phyloP scores from a whole-genome alignment of 1,140 invertebrate species.

The Drosophila setifemur region DNA sequence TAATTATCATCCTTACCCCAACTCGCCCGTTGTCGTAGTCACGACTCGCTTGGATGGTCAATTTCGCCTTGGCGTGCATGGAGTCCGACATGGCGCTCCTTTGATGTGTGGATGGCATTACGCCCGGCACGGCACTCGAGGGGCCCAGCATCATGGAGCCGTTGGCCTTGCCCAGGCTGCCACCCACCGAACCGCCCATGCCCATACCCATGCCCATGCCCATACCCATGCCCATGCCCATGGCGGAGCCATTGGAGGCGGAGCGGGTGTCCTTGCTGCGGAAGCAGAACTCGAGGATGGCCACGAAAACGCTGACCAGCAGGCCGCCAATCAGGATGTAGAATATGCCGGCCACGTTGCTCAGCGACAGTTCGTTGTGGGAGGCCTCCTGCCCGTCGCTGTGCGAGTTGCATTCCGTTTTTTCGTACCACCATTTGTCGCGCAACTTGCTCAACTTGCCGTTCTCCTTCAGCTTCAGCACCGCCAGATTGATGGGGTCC shows the following conservation, averaged over 20 bases:
- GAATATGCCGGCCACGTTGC: slow-evolving; percentile 99
- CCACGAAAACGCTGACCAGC: slow-evolving; percentile 93
- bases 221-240: slow-evolving; percentile 82
- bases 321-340: slow-evolving; percentile 98
- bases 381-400: slow-evolving; percentile 88
- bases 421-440: slow-evolving; percentile 97
- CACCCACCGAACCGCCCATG: slow-evolving; percentile 81
- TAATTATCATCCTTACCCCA: slow-evolving; percentile 60
- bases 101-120: slow-evolving; percentile 85
- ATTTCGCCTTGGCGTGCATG: slow-evolving; percentile 93
- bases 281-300: slow-evolving; percentile 96
- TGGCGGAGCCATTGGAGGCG: slow-evolving; percentile 36
- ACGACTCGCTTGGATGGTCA: slow-evolving; percentile 89
- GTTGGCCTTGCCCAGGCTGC: slow-evolving; percentile 83
- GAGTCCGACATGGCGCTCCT: slow-evolving; percentile 90
- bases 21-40: slow-evolving; percentile 89
- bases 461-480: slow-evolving; percentile 95
- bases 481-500: slow-evolving; percentile 94
- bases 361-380: slow-evolving; percentile 95
- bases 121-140: slow-evolving; percentile 75
- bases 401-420: slow-evolving; percentile 88
- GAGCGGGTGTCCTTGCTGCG: slow-evolving; percentile 86
- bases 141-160: slow-evolving; percentile 67
- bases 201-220: slow-evolving; percentile 82
- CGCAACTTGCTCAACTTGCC: slow-evolving; percentile 95